These are phyloP conservation scores for Physocephala rufipes DNA, from an alignment of 2,888 invertebrate species.

Conservation along the genomic window DNA sequence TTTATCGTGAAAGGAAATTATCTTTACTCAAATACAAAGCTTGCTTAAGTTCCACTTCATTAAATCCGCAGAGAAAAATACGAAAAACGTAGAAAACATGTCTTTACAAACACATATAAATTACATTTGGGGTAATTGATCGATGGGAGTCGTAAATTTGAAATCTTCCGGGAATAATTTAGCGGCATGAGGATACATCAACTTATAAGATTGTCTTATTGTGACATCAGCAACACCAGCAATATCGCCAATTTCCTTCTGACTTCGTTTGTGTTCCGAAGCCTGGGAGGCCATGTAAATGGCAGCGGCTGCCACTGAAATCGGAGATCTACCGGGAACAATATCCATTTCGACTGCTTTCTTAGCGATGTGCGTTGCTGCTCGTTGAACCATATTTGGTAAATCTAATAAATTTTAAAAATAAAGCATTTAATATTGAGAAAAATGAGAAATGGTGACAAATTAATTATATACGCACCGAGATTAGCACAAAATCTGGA, in stretches of 20 bases:
- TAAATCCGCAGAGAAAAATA: too few species aligned
- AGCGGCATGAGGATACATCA: conserved; percentile 93
- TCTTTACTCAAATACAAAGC: too few species aligned
- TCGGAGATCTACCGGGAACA: conserved; percentile 97
- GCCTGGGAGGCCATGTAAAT: conserved; percentile 99
- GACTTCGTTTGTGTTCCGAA: conserved; percentile 93
- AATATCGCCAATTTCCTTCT: conserved; percentile 98
- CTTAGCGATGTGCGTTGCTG: conserved; percentile 95
- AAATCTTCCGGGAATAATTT: conserved; percentile 97
- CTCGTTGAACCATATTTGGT: conserved; percentile 88
- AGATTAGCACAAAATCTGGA: conserved; percentile 97
- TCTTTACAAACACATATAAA: conserved; percentile 9
- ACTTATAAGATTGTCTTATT: conserved; percentile 95
- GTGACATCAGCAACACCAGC: conserved; percentile 99
- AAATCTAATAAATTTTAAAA: conserved; percentile 62
- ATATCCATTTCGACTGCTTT: conserved; percentile 97
- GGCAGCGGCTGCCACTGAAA: conserved; percentile 98
- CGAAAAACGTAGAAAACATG: too few species aligned
- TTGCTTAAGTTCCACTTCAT: too few species aligned
- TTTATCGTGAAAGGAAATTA: too few species aligned
- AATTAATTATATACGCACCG: too few species aligned
- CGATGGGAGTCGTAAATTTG: conserved; percentile 93
- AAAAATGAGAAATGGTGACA: not conserved
- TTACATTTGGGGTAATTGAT: conserved; percentile 88
- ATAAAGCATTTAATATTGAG: not conserved